A percentile compares a stretch with the other conserved stretches of the same genome.
Conservation (phyloP, 30 jellyfish, hydroid and myxozoan species). For the Nemopilema nomurai region DNA sequence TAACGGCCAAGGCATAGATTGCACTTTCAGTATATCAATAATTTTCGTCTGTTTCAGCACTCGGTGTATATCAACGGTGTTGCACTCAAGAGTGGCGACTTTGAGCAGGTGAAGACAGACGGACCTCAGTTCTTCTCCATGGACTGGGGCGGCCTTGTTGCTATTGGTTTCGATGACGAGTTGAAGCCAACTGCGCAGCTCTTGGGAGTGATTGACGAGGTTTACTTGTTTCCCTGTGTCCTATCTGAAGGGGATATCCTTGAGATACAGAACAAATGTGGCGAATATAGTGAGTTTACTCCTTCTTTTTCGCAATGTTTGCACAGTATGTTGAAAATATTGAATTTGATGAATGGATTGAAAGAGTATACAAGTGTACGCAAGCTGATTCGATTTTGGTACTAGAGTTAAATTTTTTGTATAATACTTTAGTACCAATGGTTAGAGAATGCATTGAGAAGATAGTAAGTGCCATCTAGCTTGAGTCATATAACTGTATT, state of each 20-base stretch:
- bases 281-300: conserved; percentile 66
- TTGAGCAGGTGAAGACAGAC: conserved; percentile 38
- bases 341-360: too few relatives aligned
- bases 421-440: too few relatives aligned
- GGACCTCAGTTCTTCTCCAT: conserved; percentile 71
- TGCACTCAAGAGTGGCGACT: conserved; percentile 46
- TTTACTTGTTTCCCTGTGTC: conserved; percentile 93
- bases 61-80: conserved; percentile 61
- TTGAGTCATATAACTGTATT: too few relatives aligned
- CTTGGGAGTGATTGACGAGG: conserved; percentile 82
- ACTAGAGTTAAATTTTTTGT: too few relatives aligned
- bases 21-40: too few relatives aligned
- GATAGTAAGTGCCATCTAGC: too few relatives aligned
- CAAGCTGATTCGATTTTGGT: too few relatives aligned
- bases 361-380: too few relatives aligned
- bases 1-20: too few relatives aligned
- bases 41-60: conserved; percentile 34
- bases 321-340: too few relatives aligned
- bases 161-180: conserved; percentile 74
- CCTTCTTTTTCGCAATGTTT: too few relatives aligned
- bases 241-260: conserved; percentile 60
- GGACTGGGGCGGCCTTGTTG: conserved; percentile 92
- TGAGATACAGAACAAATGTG: conserved; percentile 61
- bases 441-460: too few relatives aligned
- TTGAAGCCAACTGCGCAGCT: conserved; percentile 36